Conservation (phyloP, 2,797 vertebrate species). For the Prunella strophiata region DNA sequence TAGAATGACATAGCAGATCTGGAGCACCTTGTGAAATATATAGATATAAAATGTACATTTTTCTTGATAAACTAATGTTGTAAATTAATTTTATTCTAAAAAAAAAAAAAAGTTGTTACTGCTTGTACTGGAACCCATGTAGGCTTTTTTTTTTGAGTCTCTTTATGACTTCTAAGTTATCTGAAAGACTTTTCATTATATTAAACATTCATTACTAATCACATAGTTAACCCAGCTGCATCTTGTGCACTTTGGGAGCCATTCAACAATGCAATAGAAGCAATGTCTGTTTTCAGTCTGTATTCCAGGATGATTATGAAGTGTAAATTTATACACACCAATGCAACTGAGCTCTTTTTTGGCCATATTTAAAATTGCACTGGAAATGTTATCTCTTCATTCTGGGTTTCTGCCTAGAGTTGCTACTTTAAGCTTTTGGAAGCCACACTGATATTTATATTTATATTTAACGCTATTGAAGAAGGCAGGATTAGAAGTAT, state of each 20-base stretch:
- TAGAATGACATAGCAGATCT: background rate
- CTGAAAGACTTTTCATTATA: conserved; percentile 9
- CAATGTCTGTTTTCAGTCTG: background rate
- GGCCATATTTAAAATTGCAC: background rate
- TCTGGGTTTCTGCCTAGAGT: background rate
- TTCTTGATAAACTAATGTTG: conserved; percentile 58
- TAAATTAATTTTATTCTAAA: conserved; percentile 67
- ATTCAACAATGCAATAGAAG: background rate
- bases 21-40: conserved; percentile 61
- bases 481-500: background rate
- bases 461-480: background rate
- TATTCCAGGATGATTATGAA: background rate
- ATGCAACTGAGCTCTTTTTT: background rate
- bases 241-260: background rate
- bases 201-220: background rate
- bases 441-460: background rate
- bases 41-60: conserved; percentile 38
- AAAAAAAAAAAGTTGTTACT: background rate
- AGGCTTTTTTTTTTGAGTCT: background rate
- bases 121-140: conserved; percentile 29
- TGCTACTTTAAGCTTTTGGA: background rate
- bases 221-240: background rate
- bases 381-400: background rate
- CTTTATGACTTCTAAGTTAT: conserved; percentile 20
- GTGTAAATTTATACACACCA: background rate